Percentiles rank a stretch among this genome's conserved stretches.
Evolutionary conservation across 2,797 vertebrate genomes (phyloP).

Genomic region (Sebastes baramenuke): DNA sequence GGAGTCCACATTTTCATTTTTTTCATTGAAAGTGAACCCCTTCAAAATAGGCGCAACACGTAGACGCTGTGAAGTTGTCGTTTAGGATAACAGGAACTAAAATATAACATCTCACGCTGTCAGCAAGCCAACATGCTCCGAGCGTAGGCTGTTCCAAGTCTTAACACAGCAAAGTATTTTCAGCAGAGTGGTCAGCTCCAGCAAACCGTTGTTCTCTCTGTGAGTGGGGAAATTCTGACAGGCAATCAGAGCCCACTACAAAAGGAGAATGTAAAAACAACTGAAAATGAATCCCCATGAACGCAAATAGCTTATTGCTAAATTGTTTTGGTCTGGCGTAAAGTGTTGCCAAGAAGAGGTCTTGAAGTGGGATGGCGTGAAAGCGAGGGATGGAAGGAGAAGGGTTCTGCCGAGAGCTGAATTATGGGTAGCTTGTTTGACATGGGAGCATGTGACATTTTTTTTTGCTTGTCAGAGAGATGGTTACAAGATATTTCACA

Average conservation of each 20-base stretch:
- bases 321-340: conserved; percentile 73
- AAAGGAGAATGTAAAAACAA: conserved; percentile 70
- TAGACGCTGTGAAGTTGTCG: conserved; percentile 1
- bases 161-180: conserved; percentile 47
- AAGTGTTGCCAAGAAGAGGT: conserved; percentile 59
- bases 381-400: conserved; percentile 32
- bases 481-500: conserved; percentile 16
- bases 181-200: conserved; percentile 45
- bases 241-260: conserved; percentile 68
- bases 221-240: conserved; percentile 63
- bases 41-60: conserved; percentile 1
- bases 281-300: conserved; percentile 65
- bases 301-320: conserved; percentile 72
- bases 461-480: background rate
- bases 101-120: conserved; percentile 35
- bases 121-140: conserved; percentile 20
- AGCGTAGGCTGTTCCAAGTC: conserved; percentile 6
- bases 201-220: conserved; percentile 39
- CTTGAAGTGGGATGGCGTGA: conserved; percentile 64
- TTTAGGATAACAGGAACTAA: conserved; percentile 36
- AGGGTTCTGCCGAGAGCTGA: conserved; percentile 25
- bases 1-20: background rate
- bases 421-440: conserved; percentile 44
- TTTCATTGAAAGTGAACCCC: conserved; percentile 2
- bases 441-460: conserved; percentile 13